These are phyloP conservation scores for Himalopsyche phryganea DNA, from an alignment of 1,140 invertebrate species.

Conservation along the genomic window DNA sequence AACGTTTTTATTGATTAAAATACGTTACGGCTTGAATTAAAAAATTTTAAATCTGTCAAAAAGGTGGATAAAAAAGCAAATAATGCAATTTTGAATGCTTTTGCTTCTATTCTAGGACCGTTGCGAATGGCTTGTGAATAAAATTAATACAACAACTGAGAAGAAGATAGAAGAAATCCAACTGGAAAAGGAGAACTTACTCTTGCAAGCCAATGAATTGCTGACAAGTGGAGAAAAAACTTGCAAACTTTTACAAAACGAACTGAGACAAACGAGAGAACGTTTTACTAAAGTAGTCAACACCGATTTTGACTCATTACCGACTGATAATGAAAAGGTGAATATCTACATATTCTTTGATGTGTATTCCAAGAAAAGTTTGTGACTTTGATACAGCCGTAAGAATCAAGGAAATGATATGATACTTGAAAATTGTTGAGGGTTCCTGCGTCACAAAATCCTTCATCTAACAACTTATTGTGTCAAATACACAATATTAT, in stretches of 20 bases:
- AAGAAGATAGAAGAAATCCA: conserved; percentile 49
- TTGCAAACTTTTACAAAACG: conserved; percentile 40
- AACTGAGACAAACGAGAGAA: conserved; percentile 40
- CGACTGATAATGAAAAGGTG: conserved; percentile 41
- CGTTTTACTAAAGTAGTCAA: conserved; percentile 39
- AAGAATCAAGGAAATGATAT: too few species aligned
- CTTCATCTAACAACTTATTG: too few species aligned
- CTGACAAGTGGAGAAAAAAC: conserved; percentile 42
- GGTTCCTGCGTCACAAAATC: too few species aligned
- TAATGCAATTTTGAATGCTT: too few species aligned
- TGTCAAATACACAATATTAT: too few species aligned
- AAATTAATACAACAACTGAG: conserved; percentile 46
- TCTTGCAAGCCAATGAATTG: conserved; percentile 40
- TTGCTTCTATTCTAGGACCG: conserved; percentile 44
- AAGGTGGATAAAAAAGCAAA: too few species aligned
- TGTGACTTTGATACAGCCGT: too few species aligned
- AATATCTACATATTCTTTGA: conserved; percentile 7
- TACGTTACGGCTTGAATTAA: too few species aligned
- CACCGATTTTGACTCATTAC: conserved; percentile 36
- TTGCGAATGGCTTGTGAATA: conserved; percentile 48
- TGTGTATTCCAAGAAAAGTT: too few species aligned
- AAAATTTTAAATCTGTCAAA: too few species aligned
- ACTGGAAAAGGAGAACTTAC: conserved; percentile 40
- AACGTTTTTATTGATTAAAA: too few species aligned
- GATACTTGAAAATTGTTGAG: too few species aligned